Evolutionary conservation across 2,113 vertebrate genomes (phyloP).

Genomic region (Pagrus major): DNA sequence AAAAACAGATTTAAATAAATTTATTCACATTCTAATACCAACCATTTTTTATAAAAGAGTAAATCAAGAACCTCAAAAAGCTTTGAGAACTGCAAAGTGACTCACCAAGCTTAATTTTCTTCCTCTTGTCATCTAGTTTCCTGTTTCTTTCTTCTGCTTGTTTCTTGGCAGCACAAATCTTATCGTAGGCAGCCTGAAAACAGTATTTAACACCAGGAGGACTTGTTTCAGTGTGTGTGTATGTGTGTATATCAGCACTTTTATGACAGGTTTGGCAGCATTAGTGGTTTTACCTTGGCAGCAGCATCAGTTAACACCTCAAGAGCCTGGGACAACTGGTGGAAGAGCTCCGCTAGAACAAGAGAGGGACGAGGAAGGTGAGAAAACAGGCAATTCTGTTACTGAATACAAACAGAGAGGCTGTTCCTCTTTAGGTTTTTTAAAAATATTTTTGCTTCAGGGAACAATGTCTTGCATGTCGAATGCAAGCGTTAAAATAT

Average conservation of each 20-base stretch:
- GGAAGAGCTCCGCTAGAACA: conserved; percentile 91
- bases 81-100: conserved; percentile 2
- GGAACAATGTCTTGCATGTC: neutral
- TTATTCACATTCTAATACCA: neutral
- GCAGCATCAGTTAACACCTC: conserved; percentile 93
- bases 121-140: conserved; percentile 92
- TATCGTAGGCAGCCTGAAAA: conserved; percentile 94
- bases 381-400: neutral
- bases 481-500: neutral
- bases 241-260: neutral
- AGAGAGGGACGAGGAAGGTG: conserved; percentile 19
- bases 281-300: conserved; percentile 88
- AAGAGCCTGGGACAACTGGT: conserved; percentile 96
- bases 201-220: conserved; percentile 11
- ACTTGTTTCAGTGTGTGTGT: neutral
- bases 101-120: conserved; percentile 97
- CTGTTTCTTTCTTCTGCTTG: conserved; percentile 92
- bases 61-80: neutral
- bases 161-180: conserved; percentile 90
- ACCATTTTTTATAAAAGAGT: neutral
- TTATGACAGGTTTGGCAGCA: neutral
- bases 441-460: neutral
- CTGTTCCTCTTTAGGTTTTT: neutral
- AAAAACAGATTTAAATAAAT: neutral
- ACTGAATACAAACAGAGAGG: neutral